Base-by-base conservation (phyloP, 37 sponge, comb jelly and placozoan genomes). In the Spongilla lacustris region DNA sequence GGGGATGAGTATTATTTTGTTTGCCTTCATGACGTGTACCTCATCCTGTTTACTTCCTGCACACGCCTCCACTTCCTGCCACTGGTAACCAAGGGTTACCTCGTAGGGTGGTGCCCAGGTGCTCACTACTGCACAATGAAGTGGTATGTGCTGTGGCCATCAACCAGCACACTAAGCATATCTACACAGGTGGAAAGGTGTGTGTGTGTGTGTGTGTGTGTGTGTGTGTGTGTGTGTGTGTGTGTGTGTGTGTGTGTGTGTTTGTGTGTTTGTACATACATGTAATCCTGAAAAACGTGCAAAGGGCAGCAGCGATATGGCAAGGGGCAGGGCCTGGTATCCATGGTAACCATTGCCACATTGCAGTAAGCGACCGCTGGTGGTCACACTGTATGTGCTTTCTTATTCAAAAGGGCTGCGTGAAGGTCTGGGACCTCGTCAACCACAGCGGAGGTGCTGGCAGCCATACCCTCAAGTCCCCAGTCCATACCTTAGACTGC, bases 61-160 rank as follows among this genome's bases (percentile, higher is more conserved):
- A 71, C 24, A 30, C 4, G 30, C n/a, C 26, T 30, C 31, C 13
- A 81, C 28, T 81, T 38, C 76, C 28, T 35, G 81, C 66, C 41
- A 41, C 3, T 41, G 41, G 41, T 41, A 41, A 41, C 41, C 70
- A 48, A 71, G 95, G 93, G 2, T 67, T 95, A 26, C 95, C 95
- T 66, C 70, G 79, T 12, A 77, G 72, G 37, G 37, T 87, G n/a
- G 79, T 75, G 13, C 92, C 70, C 38, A 21, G 84, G 38, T 89
- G 88, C 79, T 79, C 89, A 26, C 80, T 95, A 2, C 34, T 75
- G 33, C 99, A 98, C 80, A 95, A 89, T 32, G 99, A 98, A 71
- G 99, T 98, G 75, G 99, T 98, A 77, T 98, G 99, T 88, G 99
- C 99, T 2, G 97, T 98, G 38, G 91, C 91, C 79, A 91, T 94